These are phyloP conservation scores for Oreochromis aureus DNA, from an alignment of 2,113 vertebrate genomes.

Conservation along the genomic window DNA sequence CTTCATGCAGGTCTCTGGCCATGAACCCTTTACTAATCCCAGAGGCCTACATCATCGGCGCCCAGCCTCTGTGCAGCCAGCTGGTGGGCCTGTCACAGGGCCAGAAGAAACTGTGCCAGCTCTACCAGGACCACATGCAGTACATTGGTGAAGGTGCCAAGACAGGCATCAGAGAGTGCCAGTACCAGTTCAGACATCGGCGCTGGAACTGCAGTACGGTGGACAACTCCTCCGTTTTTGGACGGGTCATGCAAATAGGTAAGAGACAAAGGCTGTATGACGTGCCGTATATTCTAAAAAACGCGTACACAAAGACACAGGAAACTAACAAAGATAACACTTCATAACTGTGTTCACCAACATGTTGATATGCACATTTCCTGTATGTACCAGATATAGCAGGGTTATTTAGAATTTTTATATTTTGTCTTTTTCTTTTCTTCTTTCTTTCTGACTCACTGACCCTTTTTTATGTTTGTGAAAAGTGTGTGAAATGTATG, in stretches of 20 bases:
- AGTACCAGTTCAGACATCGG: conserved; percentile 93
- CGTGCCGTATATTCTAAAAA: background rate
- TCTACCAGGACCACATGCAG: conserved; percentile 99
- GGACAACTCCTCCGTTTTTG: conserved; percentile 92
- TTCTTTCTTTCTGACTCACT: background rate
- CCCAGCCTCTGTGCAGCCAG: conserved; percentile 96
- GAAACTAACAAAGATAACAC: background rate
- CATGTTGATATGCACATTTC: background rate
- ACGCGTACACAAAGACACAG: background rate
- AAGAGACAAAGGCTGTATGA: conserved; percentile 9
- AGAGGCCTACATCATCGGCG: conserved; percentile 98
- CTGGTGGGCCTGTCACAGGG: conserved; percentile 91
- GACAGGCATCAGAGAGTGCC: conserved; percentile 94
- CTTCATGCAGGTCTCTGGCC: conserved; percentile 84
- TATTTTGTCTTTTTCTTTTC: background rate
- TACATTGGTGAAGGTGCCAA: conserved; percentile 96
- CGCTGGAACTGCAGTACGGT: conserved; percentile 99
- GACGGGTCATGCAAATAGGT: conserved; percentile 95
- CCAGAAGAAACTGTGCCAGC: conserved; percentile 94
- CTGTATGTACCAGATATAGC: background rate
- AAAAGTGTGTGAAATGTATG: conserved; percentile 17
- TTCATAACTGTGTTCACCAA: background rate
- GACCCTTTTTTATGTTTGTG: background rate
- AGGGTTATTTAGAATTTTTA: background rate
- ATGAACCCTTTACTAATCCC: conserved; percentile 95